phyloP scores from a whole-genome alignment of 2,113 vertebrate species.

The Parotia lawesii region DNA sequence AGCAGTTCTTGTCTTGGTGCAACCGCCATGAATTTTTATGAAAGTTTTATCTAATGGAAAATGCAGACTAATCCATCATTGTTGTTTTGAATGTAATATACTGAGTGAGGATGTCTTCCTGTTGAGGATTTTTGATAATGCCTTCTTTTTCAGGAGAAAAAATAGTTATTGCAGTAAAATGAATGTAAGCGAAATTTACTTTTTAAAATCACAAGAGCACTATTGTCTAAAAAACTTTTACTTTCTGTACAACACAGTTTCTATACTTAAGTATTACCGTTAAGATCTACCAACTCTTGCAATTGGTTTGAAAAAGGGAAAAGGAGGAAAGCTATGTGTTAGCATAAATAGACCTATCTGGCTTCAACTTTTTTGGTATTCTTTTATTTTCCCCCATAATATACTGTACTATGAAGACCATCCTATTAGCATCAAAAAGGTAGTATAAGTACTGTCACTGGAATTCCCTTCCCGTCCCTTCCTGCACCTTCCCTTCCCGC shows the following conservation, averaged over 20 bases:
- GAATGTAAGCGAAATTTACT: neutral
- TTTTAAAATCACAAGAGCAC: neutral
- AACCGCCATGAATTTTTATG: neutral
- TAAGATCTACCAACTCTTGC: fast-evolving
- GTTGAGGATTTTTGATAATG: neutral
- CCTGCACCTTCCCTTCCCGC: neutral
- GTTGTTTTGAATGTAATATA: neutral
- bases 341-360: neutral
- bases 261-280: neutral
- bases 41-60: neutral
- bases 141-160: neutral
- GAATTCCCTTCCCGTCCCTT: neutral
- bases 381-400: neutral
- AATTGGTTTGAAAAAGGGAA: neutral
- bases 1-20: neutral
- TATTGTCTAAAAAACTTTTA: neutral
- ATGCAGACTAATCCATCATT: neutral
- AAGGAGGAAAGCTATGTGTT: neutral
- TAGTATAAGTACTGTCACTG: neutral
- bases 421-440: neutral
- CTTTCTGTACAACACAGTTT: neutral
- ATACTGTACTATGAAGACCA: neutral
- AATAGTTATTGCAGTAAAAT: neutral
- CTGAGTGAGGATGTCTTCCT: neutral
- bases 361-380: neutral